These are phyloP conservation scores for Opisthograptis luteolata DNA, from an alignment of 2,888 invertebrate species.

Conservation along the genomic window DNA sequence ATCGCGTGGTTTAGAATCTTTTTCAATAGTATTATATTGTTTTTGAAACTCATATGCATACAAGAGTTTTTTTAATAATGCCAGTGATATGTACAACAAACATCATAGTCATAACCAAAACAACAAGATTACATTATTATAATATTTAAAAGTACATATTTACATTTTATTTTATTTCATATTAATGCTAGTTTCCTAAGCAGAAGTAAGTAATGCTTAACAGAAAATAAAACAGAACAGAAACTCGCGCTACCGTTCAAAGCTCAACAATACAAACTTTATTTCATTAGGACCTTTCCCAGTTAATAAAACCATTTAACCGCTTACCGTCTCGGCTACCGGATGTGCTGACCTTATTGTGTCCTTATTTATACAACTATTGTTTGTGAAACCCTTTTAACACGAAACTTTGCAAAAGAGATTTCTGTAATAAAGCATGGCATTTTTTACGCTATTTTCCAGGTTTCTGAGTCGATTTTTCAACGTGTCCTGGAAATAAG, in stretches of 20 bases:
- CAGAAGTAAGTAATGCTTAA: too few species aligned
- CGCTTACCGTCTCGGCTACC: conserved; percentile 23
- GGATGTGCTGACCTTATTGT: conserved; percentile 66
- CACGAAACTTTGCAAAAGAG: neutral
- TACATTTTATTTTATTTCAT: too few species aligned
- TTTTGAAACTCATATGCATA: too few species aligned
- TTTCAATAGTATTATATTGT: too few species aligned
- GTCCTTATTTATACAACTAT: conserved; percentile 54
- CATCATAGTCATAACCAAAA: too few species aligned
- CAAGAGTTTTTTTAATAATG: too few species aligned
- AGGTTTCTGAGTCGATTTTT: neutral
- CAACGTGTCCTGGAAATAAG: neutral
- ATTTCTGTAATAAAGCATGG: neutral
- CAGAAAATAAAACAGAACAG: neutral
- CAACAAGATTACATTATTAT: too few species aligned
- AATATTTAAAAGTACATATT: too few species aligned
- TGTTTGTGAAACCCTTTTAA: conserved; percentile 38
- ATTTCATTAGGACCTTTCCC: conserved; percentile 8
- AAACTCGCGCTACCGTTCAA: too few species aligned
- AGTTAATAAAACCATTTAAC: conserved; percentile 43
- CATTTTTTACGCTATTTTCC: neutral
- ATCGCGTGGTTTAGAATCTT: too few species aligned
- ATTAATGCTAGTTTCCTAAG: too few species aligned
- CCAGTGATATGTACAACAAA: too few species aligned
- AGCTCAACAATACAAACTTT: neutral